phyloP scores from a whole-genome alignment of 2,888 invertebrate species.

The Adela reaumurella region DNA sequence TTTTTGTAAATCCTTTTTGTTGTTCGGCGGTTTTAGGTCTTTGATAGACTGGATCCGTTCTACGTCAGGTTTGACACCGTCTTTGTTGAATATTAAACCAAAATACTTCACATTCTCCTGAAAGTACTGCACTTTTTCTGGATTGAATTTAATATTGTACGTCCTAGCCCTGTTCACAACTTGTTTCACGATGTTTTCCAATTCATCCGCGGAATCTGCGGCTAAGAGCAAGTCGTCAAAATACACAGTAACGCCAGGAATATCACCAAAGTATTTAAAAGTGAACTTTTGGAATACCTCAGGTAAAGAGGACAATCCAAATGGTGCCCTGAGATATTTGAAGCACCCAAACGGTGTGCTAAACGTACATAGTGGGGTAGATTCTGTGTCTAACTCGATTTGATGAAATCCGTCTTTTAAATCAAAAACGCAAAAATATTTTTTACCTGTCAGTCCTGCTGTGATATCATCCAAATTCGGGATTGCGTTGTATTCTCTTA shows the following conservation, averaged over 20 bases:
- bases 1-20: conserved; percentile 4
- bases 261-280: conserved; percentile 12
- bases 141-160: conserved; percentile 9
- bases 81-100: conserved; percentile 5
- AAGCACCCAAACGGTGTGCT: conserved; percentile 13
- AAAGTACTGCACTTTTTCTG: conserved; percentile 9
- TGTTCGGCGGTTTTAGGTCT: conserved; percentile 4
- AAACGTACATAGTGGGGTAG: conserved; percentile 11
- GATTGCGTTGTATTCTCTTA: conserved; percentile 6
- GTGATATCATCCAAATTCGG: conserved; percentile 14
- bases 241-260: conserved; percentile 12
- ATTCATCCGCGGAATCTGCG: conserved; percentile 6
- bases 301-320: conserved; percentile 10
- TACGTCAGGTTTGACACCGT: conserved; percentile 7
- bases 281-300: conserved; percentile 14
- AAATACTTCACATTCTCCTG: conserved; percentile 9
- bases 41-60: conserved; percentile 4
- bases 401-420: conserved; percentile 14
- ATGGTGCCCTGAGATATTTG: conserved; percentile 11
- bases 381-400: conserved; percentile 9
- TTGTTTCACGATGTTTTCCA: conserved; percentile 5
- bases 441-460: conserved; percentile 13
- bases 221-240: conserved; percentile 13
- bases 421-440: conserved; percentile 13
- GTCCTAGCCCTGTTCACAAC: conserved; percentile 10